These are phyloP conservation scores for Leguminivora glycinivorella DNA, from an alignment of 1,140 invertebrate genomes.

Conservation along the genomic window DNA sequence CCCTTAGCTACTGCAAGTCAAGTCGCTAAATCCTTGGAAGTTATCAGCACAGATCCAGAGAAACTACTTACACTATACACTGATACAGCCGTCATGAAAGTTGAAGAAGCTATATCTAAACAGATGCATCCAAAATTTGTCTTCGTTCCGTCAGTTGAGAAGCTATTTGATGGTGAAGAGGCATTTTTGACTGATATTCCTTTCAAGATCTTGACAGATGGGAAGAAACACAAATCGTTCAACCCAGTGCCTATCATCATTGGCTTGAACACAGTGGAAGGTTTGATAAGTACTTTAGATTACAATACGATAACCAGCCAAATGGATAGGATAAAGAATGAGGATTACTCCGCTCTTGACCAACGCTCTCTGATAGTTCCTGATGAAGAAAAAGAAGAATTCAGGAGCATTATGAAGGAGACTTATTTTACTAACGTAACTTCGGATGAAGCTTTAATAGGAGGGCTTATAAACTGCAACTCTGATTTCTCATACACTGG, in stretches of 20 bases:
- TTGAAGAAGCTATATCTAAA: slow-evolving; percentile 65
- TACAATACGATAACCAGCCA: slow-evolving; percentile 67
- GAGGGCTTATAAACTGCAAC: slow-evolving; percentile 66
- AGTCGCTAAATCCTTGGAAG: slow-evolving; percentile 61
- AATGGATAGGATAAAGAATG: slow-evolving; percentile 67
- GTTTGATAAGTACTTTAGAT: slow-evolving; percentile 60
- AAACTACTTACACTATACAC: slow-evolving; percentile 56
- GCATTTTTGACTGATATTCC: slow-evolving; percentile 76
- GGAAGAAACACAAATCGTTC: slow-evolving; percentile 40
- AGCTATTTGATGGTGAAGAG: slow-evolving; percentile 63
- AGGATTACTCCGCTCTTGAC: slow-evolving; percentile 61
- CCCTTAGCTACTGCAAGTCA: slow-evolving; percentile 60
- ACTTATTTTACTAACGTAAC: slow-evolving; percentile 62
- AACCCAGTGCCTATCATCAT: slow-evolving; percentile 75
- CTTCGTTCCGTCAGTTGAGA: slow-evolving; percentile 76
- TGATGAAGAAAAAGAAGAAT: slow-evolving; percentile 50
- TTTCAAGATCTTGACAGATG: slow-evolving; percentile 64
- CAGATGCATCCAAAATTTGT: slow-evolving; percentile 69
- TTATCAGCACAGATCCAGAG: slow-evolving; percentile 51
- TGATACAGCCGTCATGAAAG: slow-evolving; percentile 47
- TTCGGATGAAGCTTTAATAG: slow-evolving; percentile 56
- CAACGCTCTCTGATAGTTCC: slow-evolving; percentile 53
- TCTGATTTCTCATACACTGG: slow-evolving; percentile 65
- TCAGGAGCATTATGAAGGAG: slow-evolving; percentile 53
- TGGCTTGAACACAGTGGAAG: slow-evolving; percentile 72